Evolutionary conservation across 2,888 invertebrate species (phyloP), one percentile per base, ranked within the genome.

Genomic region (Mythimna pallens): DNA sequence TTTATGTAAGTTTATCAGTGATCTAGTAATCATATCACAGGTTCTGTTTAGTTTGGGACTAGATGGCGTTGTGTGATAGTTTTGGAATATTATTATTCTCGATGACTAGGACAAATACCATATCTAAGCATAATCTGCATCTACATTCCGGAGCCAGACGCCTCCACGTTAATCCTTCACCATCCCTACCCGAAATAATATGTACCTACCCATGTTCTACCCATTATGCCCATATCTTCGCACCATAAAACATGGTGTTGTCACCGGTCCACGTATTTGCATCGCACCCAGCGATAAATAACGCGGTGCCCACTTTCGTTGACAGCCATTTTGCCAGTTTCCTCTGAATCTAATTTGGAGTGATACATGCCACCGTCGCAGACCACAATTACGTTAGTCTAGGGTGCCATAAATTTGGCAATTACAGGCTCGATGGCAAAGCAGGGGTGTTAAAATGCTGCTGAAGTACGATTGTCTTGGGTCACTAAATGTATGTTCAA

Each of bases 331-430:
- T 93, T 91, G 89, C 89, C 79, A 83, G 84, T 91, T 92, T 89
- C 89, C 88, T 90, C 88, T 89, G 91, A 94, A 95, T 95, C 94
- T 94, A 95, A 96, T 96, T 96, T 94, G 89, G 91, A 94, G 92
- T 95, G 95, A 95, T 95, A 94, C 94, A 94, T 91, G 90, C 93
- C 92, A 91, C 91, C 88, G 91, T 89, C 89, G 87, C 89, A 89
- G 89, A 86, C 95, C 96, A 91, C 95, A 95, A 95, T 95, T 94
- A 92, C 93, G 93, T 95, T 95, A 94, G 92, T 92, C 92, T 90
- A 89, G 94, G 94, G 92, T 88, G 93, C 92, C 91, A 95, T 96
- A 95, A 95, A 96, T 96, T 95, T 93, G 93, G 92, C 94, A 96
- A 96, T 96, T 95, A 96, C 94, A 90, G 87, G 76, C 91, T 89